Base-by-base conservation (phyloP, 1,140 invertebrate species). In the Camponotus floridanus region DNA sequence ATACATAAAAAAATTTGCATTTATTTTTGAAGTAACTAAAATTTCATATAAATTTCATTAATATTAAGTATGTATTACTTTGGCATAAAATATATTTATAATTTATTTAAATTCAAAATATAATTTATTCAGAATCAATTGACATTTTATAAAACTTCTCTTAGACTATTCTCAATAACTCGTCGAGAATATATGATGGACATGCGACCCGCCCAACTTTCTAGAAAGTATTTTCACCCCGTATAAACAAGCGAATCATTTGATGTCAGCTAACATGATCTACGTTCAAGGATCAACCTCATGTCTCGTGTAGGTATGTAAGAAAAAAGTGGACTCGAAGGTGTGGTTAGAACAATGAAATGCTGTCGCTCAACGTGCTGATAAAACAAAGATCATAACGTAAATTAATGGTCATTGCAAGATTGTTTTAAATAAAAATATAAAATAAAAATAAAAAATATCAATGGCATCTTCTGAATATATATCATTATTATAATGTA, bases 261-360 rank as follows among this genome's bases (percentile, higher is more conserved):
- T 68, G 67, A 71, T 36, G 51, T 67, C 76, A 79, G 15, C 42
- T 55, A 33, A 13, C 8, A 51, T 13, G 42, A 73, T 45, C 78
- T 57, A 36, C 65, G n/a, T 80, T 9, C 18, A 42, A 42, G 26
- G 31, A 83, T 83, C 79, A 62, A 61, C 39, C 15, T 71, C 51
- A 15, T 45, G 55, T 62, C 0, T 45, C 48, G 55, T 74, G 67
- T 57, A 83, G 68, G 68, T 61, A 39, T 59, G 26, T 48, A 55
- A 26, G 26, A 26, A 45, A 73, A 81, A 61, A 73, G 59, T 88
- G 67, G 73, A 26, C 26, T 51, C 70, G 61, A 13, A 73, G 83
- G 81, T 86, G 86, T 87, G 89, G 89, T 81, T 76, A 76, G 76
- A 90, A 90, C 86, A 90, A 90, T 90, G 80, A 67, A 88, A 90